Conservation (phyloP, 2,113 vertebrate genomes). For the Apodemus speciosus region DNA sequence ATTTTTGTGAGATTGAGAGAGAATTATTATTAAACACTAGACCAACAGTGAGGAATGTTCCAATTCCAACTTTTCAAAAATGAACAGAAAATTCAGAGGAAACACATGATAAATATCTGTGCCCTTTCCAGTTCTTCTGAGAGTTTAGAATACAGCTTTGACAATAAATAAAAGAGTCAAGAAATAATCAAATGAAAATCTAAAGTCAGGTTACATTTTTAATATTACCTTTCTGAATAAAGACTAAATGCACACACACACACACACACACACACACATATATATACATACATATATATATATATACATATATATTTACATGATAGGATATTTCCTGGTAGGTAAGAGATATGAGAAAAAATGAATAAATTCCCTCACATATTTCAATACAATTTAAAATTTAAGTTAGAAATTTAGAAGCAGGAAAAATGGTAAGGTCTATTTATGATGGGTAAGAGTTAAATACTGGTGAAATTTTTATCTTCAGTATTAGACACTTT, state of each 20-base stretch:
- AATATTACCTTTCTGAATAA: constrained; percentile 34
- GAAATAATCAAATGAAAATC: constrained; percentile 32
- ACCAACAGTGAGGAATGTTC: constrained; percentile 38
- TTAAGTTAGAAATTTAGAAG: neutral
- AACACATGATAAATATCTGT: constrained; percentile 61
- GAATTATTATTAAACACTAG: constrained; percentile 20
- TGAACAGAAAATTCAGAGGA: constrained; percentile 50
- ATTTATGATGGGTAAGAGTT: neutral
- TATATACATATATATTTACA: neutral
- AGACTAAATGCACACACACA: no score
- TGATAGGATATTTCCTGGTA: neutral
- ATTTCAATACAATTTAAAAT: constrained; percentile 22
- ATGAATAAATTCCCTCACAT: neutral
- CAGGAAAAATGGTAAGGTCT: neutral
- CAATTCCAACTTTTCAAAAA: constrained; percentile 33
- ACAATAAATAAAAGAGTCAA: constrained; percentile 43
- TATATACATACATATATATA: no score
- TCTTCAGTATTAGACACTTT: neutral
- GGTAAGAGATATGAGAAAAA: neutral
- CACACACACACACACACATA: no score
- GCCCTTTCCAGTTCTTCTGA: constrained; percentile 54
- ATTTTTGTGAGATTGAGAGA: neutral
- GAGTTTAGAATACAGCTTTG: constrained; percentile 43
- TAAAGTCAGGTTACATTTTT: neutral
- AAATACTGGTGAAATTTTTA: neutral